Conservation (phyloP, 2,113 vertebrate species). For the Pungitius pungitius region DNA sequence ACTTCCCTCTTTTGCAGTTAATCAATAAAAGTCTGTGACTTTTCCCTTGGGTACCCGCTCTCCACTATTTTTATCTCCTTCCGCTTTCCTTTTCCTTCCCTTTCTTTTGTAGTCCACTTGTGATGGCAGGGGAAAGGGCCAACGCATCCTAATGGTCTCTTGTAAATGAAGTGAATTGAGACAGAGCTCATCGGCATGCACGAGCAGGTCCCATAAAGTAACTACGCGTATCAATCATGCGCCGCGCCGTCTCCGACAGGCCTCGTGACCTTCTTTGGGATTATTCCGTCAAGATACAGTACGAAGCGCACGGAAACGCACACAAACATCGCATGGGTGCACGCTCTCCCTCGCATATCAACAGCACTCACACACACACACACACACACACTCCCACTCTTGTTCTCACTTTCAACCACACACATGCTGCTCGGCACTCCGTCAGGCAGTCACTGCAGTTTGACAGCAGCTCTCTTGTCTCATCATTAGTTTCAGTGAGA, state of each 20-base stretch:
- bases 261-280: slow-evolving; percentile 63
- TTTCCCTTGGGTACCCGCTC: slow-evolving; percentile 26
- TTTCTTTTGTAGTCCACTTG: not conserved
- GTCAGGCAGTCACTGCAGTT: slow-evolving; percentile 64
- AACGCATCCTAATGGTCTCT: slow-evolving; percentile 55
- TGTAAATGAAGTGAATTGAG: slow-evolving; percentile 73
- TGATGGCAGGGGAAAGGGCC: slow-evolving; percentile 39
- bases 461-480: slow-evolving; percentile 67
- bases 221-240: slow-evolving; percentile 71
- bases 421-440: slow-evolving; percentile 50
- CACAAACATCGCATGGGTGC: not conserved
- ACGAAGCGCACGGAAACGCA: slow-evolving; percentile 10
- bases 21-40: slow-evolving; percentile 53
- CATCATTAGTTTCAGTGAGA: slow-evolving; percentile 76
- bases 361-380: not conserved
- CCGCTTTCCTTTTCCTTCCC: slow-evolving; percentile 6
- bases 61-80: slow-evolving; percentile 5
- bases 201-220: slow-evolving; percentile 66
- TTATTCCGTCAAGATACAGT: slow-evolving; percentile 60
- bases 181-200: slow-evolving; percentile 72
- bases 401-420: slow-evolving; percentile 26
- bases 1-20: slow-evolving; percentile 51
- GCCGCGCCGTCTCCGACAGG: slow-evolving; percentile 40
- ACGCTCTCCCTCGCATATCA: slow-evolving; percentile 24
- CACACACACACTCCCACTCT: slow-evolving; percentile 3